Base-by-base conservation (phyloP, 2,888 invertebrate species). In the Drosophila prolongata region DNA sequence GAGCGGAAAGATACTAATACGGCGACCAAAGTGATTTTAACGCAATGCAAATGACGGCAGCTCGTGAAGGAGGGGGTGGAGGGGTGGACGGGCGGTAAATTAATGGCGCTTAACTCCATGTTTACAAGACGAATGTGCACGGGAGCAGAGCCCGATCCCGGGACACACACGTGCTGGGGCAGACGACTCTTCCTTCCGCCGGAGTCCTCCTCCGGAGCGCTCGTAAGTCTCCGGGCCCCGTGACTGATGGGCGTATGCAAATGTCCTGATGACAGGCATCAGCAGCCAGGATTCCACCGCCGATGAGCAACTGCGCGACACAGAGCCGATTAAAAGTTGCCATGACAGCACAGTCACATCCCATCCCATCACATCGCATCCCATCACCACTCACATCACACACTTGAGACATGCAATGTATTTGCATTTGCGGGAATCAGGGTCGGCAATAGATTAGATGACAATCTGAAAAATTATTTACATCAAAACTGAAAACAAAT, bases 301-400 rank as follows among this genome's bases (percentile, higher is more conserved):
- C 69, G 73, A 72, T 80, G 79, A 74, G 76, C 37, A 67, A 66
- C 62, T 70, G 72, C 61, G 74, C 50, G 78, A 79, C 72, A 62
- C 76, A 77, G 85, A 90, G 87, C 89, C 90, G 90, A 90, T 89
- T 89, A 90, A 86, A 89, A 90, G 89, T 89, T 89, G 65, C 84
- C 78, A 76, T 76, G 87, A 87, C 87, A 87, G 81, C 79, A n/a
- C 35, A 40, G 69, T 55, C 57, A 56, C 65, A 71, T 10, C 37
- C 47, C 55, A 62, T 69, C 70, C 38, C 62, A 62, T 54, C 66
- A 8, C 49, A 59, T 30, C 67, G 2, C 49, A 54, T 35, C 46
- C 19, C 49, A 47, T 27, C 49, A 9, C 56, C 9, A 24, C 52
- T 46, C 44, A 56, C 9, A 49, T 13, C 35, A 35, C 49, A 6